phyloP scores from a whole-genome alignment of 2,113 vertebrate species.

The Craseonycteris thonglongyai region DNA sequence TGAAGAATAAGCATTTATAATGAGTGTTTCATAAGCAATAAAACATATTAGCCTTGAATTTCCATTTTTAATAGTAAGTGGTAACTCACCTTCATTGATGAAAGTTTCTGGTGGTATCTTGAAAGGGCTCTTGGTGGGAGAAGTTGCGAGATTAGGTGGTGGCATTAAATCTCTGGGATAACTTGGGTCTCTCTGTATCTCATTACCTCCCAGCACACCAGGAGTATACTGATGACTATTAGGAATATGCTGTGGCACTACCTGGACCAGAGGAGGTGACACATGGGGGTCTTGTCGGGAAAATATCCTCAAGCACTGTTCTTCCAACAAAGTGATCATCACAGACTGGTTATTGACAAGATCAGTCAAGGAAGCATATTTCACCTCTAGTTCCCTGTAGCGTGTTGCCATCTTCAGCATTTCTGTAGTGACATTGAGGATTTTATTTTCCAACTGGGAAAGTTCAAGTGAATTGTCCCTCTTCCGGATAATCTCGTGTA shows the following conservation, averaged over 20 bases:
- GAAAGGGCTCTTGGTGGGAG: conserved; percentile 86
- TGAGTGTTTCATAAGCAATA: neutral
- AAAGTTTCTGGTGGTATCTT: conserved; percentile 87
- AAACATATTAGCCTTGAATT: neutral
- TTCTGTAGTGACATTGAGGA: conserved; percentile 96
- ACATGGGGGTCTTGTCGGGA: conserved; percentile 85
- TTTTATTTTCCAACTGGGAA: conserved; percentile 94
- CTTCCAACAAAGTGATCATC: conserved; percentile 90
- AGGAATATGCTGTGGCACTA: conserved; percentile 91
- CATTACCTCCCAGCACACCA: conserved; percentile 83
- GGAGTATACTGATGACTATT: conserved; percentile 86
- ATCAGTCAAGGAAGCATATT: conserved; percentile 88
- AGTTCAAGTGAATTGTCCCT: conserved; percentile 96
- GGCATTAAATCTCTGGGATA: conserved; percentile 85
- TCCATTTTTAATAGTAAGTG: neutral
- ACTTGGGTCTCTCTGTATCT: conserved; percentile 92
- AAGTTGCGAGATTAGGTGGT: conserved; percentile 79
- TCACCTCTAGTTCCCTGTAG: conserved; percentile 92
- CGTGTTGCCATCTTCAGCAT: conserved; percentile 92
- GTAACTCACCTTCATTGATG: conserved; percentile 88
- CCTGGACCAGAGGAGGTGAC: conserved; percentile 93
- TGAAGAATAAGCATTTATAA: neutral
- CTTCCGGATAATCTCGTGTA: conserved; percentile 98
- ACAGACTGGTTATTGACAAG: conserved; percentile 97
- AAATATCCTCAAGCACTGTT: conserved; percentile 89